These are phyloP conservation scores for Caiman crocodilus DNA, from an alignment of 2,797 vertebrate species.

Conservation along the genomic window DNA sequence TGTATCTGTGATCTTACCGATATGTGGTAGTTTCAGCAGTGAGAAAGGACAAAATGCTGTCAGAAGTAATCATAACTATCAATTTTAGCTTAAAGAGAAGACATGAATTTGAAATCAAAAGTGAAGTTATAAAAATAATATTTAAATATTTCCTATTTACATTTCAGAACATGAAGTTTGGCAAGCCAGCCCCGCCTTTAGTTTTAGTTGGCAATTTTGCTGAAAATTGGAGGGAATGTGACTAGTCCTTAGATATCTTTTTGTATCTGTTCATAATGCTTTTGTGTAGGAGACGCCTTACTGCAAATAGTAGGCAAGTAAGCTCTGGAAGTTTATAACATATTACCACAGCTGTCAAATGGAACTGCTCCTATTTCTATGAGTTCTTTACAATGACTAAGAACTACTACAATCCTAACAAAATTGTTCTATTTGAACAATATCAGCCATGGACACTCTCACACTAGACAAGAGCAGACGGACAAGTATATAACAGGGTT, in stretches of 20 bases:
- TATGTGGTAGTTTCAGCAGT: no score
- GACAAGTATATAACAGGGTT: background rate
- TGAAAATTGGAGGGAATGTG: no score
- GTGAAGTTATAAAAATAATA: background rate
- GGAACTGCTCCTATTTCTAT: background rate
- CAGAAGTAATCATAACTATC: accelerated
- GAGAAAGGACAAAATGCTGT: no score
- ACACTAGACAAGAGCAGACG: background rate
- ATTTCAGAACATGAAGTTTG: background rate
- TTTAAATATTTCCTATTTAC: background rate
- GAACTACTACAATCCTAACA: background rate
- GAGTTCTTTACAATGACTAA: background rate
- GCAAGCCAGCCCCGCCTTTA: no score
- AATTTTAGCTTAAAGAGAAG: background rate
- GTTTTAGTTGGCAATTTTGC: no score
- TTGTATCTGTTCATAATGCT: no score
- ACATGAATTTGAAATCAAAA: background rate
- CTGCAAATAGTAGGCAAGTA: background rate
- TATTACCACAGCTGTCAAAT: background rate
- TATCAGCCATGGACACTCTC: background rate
- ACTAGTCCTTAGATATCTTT: no score
- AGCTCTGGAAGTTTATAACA: background rate
- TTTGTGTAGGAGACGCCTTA: background rate
- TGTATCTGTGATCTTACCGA: no score
- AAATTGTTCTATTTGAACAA: background rate